These are phyloP conservation scores for Hyla sarda DNA, from an alignment of 2,113 vertebrate genomes.

Conservation along the genomic window DNA sequence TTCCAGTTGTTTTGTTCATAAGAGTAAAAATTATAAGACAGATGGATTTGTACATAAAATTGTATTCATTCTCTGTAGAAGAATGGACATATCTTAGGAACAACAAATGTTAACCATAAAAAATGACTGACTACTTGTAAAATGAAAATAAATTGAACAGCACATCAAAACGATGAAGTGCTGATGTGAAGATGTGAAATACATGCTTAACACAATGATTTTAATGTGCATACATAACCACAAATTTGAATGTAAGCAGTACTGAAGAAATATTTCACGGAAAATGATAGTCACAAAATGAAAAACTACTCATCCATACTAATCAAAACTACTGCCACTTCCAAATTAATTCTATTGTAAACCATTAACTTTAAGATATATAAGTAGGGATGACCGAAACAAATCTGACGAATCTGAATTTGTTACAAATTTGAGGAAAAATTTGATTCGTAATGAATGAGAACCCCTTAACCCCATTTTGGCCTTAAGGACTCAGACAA, in stretches of 20 bases:
- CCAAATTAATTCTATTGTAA: conserved; percentile 46
- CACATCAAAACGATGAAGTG: conserved; percentile 38
- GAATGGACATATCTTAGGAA: conserved; percentile 21
- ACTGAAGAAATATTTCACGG: conserved; percentile 40
- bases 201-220: conserved; percentile 48
- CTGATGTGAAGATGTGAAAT: conserved; percentile 42
- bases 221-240: conserved; percentile 41
- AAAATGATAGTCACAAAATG: conserved; percentile 27
- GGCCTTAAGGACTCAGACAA: no score
- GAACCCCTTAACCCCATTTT: no score
- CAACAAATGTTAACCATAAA: conserved; percentile 45
- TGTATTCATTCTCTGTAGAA: conserved; percentile 4
- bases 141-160: conserved; percentile 43
- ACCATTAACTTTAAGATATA: conserved; percentile 43
- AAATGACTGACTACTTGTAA: conserved; percentile 38
- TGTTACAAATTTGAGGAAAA: no score
- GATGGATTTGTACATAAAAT: conserved; percentile 38
- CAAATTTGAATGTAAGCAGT: conserved; percentile 8
- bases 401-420: no score
- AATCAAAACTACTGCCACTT: conserved; percentile 44
- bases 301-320: conserved; percentile 36
- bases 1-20: not conserved
- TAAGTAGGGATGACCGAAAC: no score
- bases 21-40: not conserved
- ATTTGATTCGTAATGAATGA: no score